Percentiles rank a stretch among this genome's conserved stretches.
phyloP scores from a whole-genome alignment of 2,113 vertebrate genomes.

The Phrynocephalus versicolor region DNA sequence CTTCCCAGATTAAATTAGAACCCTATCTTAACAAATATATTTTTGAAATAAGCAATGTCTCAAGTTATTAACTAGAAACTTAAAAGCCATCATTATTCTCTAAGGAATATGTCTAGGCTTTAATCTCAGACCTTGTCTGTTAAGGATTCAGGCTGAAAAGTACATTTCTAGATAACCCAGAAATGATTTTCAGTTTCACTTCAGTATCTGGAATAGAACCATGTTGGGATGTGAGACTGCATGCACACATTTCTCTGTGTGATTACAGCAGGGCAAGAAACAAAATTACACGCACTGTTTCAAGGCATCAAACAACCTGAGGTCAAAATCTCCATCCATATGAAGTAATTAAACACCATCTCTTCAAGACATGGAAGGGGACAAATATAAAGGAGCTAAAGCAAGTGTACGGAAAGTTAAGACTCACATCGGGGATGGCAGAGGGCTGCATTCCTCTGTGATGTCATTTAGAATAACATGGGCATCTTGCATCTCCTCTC shows the following conservation, averaged over 20 bases:
- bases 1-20: not conserved
- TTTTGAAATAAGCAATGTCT: not conserved
- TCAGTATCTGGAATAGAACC: not conserved
- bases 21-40: not conserved
- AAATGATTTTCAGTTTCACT: not conserved
- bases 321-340: not conserved
- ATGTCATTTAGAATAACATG: constrained; percentile 89
- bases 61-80: not conserved
- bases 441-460: constrained; percentile 71
- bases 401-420: not conserved
- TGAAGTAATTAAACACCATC: not conserved
- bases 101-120: not conserved
- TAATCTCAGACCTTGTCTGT: not conserved
- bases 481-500: constrained; percentile 97
- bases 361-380: too few species aligned
- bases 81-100: not conserved
- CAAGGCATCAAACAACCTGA: not conserved
- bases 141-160: not conserved
- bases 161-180: not conserved
- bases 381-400: fast-evolving
- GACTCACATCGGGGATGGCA: constrained; percentile 85
- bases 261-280: not conserved
- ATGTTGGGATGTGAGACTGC: not conserved
- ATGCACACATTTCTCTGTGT: not conserved
- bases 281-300: not conserved